phyloP scores from a whole-genome alignment of 2,113 vertebrate genomes.

The Brachypteracias leptosomus region DNA sequence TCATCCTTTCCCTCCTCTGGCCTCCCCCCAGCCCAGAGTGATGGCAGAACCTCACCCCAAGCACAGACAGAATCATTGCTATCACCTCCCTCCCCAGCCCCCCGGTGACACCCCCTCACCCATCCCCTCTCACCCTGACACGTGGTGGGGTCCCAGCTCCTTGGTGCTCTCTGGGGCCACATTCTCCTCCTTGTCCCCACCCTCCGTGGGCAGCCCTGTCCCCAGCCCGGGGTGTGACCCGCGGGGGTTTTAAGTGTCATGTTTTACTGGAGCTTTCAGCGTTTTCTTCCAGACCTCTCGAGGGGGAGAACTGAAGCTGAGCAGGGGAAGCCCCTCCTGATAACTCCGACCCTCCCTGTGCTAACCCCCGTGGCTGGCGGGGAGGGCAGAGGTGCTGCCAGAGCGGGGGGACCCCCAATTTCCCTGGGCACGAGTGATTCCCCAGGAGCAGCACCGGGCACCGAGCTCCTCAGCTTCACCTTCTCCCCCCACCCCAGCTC shows the following conservation, averaged over 20 bases:
- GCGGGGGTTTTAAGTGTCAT: neutral
- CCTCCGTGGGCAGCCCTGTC: too few relatives aligned
- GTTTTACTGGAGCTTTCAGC: neutral
- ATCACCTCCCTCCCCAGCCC: neutral
- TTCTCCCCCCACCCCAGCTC: neutral
- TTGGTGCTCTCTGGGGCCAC: neutral
- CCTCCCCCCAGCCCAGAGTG: neutral
- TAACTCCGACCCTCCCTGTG: neutral
- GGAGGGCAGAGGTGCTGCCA: neutral
- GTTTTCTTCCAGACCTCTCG: neutral
- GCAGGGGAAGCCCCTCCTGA: neutral
- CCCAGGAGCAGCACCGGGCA: rapidly evolving
- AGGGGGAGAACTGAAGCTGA: neutral
- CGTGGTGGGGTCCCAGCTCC: neutral
- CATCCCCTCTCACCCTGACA: neutral
- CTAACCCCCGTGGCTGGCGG: neutral
- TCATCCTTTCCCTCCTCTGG: neutral
- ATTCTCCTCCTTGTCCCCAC: neutral
- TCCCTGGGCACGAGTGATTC: too few relatives aligned
- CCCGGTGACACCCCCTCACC: neutral
- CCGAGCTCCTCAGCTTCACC: neutral
- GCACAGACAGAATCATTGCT: neutral
- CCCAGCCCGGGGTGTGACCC: too few relatives aligned
- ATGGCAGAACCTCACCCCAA: neutral
- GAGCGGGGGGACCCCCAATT: neutral